These are phyloP conservation scores for Odobenus rosmarus DNA, from an alignment of 2,113 vertebrate species.

Conservation along the genomic window DNA sequence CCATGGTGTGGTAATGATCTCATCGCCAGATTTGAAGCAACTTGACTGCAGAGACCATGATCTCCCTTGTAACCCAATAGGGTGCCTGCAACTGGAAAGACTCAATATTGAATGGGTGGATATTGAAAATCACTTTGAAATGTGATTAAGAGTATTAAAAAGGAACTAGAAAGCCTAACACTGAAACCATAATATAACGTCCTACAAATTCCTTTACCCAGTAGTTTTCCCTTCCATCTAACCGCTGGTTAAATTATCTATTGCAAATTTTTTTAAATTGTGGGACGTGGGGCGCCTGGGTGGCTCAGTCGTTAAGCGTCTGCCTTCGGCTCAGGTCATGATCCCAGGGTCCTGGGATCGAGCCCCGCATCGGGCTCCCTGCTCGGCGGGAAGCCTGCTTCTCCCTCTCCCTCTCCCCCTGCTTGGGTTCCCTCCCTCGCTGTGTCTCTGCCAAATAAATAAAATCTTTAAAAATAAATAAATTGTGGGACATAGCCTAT, in stretches of 20 bases:
- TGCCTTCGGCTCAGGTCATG: no score
- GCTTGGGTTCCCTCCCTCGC: no score
- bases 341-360: no score
- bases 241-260: background rate
- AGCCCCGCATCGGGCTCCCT: no score
- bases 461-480: no score
- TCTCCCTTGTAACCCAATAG: background rate
- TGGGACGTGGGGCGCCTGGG: background rate
- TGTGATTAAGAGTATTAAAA: background rate
- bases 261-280: background rate
- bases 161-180: background rate
- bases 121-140: conserved; percentile 30
- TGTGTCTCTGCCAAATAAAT: no score
- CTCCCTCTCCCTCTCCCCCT: no score
- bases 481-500: background rate
- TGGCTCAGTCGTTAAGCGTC: no score
- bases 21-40: background rate
- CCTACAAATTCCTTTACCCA: background rate
- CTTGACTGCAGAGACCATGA: background rate
- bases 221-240: background rate
- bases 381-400: no score
- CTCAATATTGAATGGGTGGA: background rate
- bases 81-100: background rate
- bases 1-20: no score
- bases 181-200: background rate